phyloP scores from a whole-genome alignment of 2,888 invertebrate genomes.

The Ptychoptera contaminata region DNA sequence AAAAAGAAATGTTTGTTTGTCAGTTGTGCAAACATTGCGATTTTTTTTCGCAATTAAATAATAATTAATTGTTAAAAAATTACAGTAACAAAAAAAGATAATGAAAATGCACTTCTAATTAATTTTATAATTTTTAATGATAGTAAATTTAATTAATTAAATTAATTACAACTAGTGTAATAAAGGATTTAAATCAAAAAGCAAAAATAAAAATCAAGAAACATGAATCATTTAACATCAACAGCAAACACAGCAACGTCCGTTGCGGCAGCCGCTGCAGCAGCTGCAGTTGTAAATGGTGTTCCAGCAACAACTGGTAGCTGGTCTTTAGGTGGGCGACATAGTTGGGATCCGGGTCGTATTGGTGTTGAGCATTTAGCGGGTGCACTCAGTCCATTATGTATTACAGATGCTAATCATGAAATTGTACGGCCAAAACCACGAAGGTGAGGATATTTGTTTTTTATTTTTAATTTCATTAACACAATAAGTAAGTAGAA shows the following conservation, averaged over 20 bases:
- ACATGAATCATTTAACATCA: no score
- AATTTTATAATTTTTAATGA: no score
- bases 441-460: conserved; percentile 43
- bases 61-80: no score
- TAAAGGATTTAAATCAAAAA: no score
- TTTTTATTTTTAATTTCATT: not conserved
- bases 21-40: no score
- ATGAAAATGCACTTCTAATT: no score
- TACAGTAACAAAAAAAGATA: no score
- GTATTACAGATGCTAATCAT: conserved; percentile 59
- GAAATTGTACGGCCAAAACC: conserved; percentile 77
- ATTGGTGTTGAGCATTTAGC: conserved; percentile 41
- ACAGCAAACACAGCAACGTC: not conserved
- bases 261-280: not conserved
- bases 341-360: conserved; percentile 31
- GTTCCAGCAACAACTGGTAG: not conserved
- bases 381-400: conserved; percentile 45
- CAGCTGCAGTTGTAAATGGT: not conserved
- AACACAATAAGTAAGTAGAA: not conserved
- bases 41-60: no score
- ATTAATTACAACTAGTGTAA: no score
- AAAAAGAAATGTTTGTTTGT: no score
- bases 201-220: no score
- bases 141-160: no score
- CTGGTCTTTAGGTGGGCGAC: conserved; percentile 22